Evolutionary conservation across 2,113 vertebrate genomes (phyloP).

Genomic region (Sinosuthora webbiana): DNA sequence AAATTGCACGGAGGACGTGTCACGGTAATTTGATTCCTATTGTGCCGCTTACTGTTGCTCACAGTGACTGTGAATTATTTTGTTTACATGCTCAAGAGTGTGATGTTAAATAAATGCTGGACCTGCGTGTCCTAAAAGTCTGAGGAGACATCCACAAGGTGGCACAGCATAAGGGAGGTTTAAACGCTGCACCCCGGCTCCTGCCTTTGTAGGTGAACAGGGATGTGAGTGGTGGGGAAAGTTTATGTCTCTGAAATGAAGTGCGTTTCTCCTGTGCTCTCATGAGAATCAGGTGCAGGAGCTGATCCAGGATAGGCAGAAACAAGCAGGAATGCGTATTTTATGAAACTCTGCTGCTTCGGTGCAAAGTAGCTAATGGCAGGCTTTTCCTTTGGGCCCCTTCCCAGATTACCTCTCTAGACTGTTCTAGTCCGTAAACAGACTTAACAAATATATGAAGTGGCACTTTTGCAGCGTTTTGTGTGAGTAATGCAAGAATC

Average conservation of each 20-base stretch:
- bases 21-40: neutral
- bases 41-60: neutral
- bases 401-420: neutral
- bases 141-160: slow-evolving; percentile 30
- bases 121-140: neutral
- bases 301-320: neutral
- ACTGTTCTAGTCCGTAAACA: neutral
- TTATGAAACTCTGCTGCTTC: neutral
- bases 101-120: neutral
- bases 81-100: neutral
- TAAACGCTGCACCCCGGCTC: neutral
- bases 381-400: neutral
- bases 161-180: neutral
- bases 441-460: neutral
- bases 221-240: neutral
- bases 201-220: neutral
- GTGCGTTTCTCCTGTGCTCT: neutral
- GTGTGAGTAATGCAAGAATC: neutral
- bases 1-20: neutral
- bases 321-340: neutral
- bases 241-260: neutral
- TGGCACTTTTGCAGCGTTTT: neutral
- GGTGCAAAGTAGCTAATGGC: neutral
- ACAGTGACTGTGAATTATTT: neutral
- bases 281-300: neutral